A percentile compares a stretch with the other conserved stretches of the same genome.
phyloP scores from a whole-genome alignment of 2,797 vertebrate genomes.

The Amblyopsis hoosieri region DNA sequence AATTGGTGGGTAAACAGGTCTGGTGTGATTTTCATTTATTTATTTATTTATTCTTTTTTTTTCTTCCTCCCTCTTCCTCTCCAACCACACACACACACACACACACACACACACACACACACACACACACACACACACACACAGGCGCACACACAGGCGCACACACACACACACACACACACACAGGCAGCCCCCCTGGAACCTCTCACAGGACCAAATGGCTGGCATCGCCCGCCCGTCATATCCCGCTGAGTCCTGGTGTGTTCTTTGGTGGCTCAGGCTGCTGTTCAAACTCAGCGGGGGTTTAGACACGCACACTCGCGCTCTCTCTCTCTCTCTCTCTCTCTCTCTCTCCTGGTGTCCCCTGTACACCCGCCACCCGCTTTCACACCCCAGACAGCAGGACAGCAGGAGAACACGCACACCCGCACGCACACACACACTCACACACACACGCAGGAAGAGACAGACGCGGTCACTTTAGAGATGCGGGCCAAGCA shows the following conservation, averaged over 20 bases:
- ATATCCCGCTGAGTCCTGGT: conserved; percentile 85
- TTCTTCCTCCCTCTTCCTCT: too few species aligned
- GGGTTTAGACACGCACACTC: conserved; percentile 73
- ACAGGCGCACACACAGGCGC: background rate
- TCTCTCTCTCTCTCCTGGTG: conserved; percentile 75
- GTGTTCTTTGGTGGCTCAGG: conserved; percentile 84
- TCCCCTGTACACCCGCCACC: conserved; percentile 78
- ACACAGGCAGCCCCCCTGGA: conserved; percentile 75
- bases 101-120: conserved; percentile 35
- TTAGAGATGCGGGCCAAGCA: conserved; percentile 84
- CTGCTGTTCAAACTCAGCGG: conserved; percentile 86
- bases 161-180: conserved; percentile 40
- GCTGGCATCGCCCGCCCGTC: conserved; percentile 83
- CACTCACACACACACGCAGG: conserved; percentile 73
- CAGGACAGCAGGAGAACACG: conserved; percentile 83
- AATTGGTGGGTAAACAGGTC: conserved; percentile 86
- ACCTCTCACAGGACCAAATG: conserved; percentile 85
- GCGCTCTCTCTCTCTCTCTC: conserved; percentile 38
- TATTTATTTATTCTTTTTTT: background rate
- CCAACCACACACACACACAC: conserved; percentile 33
- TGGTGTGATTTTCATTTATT: conserved; percentile 63
- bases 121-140: conserved; percentile 54
- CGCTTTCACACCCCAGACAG: conserved; percentile 87
- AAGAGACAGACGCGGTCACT: conserved; percentile 87
- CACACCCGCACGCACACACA: conserved; percentile 52